Percentiles rank a stretch among this genome's conserved stretches.
These are phyloP conservation scores for Mandrillus leucophaeus DNA, from an alignment of 2,113 vertebrate genomes.

Conservation along the genomic window DNA sequence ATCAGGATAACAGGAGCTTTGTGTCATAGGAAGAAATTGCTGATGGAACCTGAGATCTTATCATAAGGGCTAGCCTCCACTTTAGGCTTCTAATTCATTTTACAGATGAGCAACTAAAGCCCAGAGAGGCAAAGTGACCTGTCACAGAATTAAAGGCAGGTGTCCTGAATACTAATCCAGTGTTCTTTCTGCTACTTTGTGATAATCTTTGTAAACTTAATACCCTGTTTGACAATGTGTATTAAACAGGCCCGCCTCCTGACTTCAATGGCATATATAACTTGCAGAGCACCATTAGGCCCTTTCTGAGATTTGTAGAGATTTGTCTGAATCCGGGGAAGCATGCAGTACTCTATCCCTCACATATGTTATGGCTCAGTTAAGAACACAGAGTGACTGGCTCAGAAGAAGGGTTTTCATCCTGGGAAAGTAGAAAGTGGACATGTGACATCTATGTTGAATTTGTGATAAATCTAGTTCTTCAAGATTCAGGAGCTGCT, in stretches of 20 bases:
- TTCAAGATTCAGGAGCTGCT: background rate
- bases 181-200: background rate
- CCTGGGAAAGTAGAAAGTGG: background rate
- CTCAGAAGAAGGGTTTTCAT: conserved; percentile 15
- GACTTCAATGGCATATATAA: background rate
- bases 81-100: background rate
- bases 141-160: background rate
- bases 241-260: background rate
- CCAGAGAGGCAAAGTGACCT: background rate
- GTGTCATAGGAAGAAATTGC: background rate
- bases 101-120: background rate
- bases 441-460: conserved; percentile 41
- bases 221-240: background rate
- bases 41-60: background rate
- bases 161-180: background rate
- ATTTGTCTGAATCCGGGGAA: conserved; percentile 41
- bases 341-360: background rate
- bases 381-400: conserved; percentile 6
- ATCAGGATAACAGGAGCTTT: background rate
- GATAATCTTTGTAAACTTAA: conserved; percentile 7
- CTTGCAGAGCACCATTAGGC: background rate
- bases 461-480: conserved; percentile 41
- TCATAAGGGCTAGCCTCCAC: background rate
- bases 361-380: conserved; percentile 47
- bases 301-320: conserved; percentile 39